These are phyloP conservation scores for Mythimna pallens DNA, from an alignment of 2,888 invertebrate genomes.

Conservation along the genomic window DNA sequence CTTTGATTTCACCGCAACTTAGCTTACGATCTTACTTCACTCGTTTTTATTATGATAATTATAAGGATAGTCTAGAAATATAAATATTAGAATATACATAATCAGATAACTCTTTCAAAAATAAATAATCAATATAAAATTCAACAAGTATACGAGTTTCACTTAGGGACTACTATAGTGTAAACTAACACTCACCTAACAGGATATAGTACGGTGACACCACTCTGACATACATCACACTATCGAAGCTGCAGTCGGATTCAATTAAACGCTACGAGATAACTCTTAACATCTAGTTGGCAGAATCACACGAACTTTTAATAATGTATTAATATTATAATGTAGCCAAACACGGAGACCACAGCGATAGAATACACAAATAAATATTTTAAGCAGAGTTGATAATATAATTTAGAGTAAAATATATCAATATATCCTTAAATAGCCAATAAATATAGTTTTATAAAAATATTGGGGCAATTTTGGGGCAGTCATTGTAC, in stretches of 20 bases:
- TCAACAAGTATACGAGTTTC: conserved; percentile 67
- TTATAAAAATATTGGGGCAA: conserved; percentile 71
- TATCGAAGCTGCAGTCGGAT: conserved; percentile 80
- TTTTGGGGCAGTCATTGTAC: conserved; percentile 63
- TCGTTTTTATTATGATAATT: conserved; percentile 57
- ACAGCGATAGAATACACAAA: conserved; percentile 66
- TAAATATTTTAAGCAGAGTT: conserved; percentile 58
- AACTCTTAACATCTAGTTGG: conserved; percentile 75
- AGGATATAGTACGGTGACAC: conserved; percentile 41
- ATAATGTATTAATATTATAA: conserved; percentile 57
- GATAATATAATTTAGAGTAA: conserved; percentile 56
- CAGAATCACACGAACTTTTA: conserved; percentile 72
- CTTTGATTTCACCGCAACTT: conserved; percentile 37
- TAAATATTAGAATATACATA: conserved; percentile 57
- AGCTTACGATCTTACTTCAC: conserved; percentile 58
- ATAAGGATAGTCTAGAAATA: conserved; percentile 56
- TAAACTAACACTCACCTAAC: conserved; percentile 43
- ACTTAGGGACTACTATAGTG: conserved; percentile 59
- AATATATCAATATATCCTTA: conserved; percentile 57
- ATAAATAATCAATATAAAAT: conserved; percentile 61
- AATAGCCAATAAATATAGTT: conserved; percentile 61
- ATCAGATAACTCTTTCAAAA: conserved; percentile 57
- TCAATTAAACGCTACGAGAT: conserved; percentile 70
- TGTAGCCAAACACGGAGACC: conserved; percentile 67
- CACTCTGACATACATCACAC: conserved; percentile 45